Evolutionary conservation across 1,140 invertebrate species (phyloP).

Genomic region (Anadara kagoshimensis): DNA sequence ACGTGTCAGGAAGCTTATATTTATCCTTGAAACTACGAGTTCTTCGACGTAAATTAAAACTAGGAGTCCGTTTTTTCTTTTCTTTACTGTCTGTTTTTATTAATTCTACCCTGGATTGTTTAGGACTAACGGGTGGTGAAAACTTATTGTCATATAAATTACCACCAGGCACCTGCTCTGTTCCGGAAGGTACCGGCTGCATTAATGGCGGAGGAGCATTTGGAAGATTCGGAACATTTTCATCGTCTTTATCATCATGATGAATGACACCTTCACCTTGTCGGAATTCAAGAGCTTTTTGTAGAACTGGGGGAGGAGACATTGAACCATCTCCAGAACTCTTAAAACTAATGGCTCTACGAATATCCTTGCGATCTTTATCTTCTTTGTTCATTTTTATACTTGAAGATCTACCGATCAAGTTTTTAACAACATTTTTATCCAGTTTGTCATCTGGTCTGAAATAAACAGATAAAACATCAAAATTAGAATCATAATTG

Average conservation of each 20-base stretch:
- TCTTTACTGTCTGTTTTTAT: slow-evolving; percentile 56
- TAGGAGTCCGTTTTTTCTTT: slow-evolving; percentile 86
- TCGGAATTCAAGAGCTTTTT: slow-evolving; percentile 62
- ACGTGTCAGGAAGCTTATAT: slow-evolving; percentile 76
- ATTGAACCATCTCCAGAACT: slow-evolving; percentile 38
- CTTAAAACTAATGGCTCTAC: slow-evolving; percentile 64
- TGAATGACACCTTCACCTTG: slow-evolving; percentile 48
- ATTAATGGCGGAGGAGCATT: slow-evolving; percentile 57
- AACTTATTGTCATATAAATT: slow-evolving; percentile 77
- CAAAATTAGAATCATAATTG: background rate
- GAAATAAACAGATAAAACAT: slow-evolving; percentile 15
- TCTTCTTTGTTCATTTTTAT: slow-evolving; percentile 55
- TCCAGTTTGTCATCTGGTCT: slow-evolving; percentile 52
- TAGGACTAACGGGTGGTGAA: slow-evolving; percentile 62
- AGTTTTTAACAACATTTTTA: slow-evolving; percentile 59
- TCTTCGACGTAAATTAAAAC: slow-evolving; percentile 90
- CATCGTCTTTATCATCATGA: slow-evolving; percentile 37
- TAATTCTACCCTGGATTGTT: slow-evolving; percentile 53
- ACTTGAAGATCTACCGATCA: slow-evolving; percentile 66
- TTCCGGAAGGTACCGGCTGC: slow-evolving; percentile 10
- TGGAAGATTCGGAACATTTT: slow-evolving; percentile 46
- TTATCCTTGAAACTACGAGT: slow-evolving; percentile 86
- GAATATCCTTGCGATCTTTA: slow-evolving; percentile 41
- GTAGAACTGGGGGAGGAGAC: slow-evolving; percentile 54
- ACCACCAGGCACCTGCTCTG: slow-evolving; percentile 10